These are phyloP conservation scores for Bostrychus sinensis DNA, from an alignment of 2,113 vertebrate species.

Conservation along the genomic window DNA sequence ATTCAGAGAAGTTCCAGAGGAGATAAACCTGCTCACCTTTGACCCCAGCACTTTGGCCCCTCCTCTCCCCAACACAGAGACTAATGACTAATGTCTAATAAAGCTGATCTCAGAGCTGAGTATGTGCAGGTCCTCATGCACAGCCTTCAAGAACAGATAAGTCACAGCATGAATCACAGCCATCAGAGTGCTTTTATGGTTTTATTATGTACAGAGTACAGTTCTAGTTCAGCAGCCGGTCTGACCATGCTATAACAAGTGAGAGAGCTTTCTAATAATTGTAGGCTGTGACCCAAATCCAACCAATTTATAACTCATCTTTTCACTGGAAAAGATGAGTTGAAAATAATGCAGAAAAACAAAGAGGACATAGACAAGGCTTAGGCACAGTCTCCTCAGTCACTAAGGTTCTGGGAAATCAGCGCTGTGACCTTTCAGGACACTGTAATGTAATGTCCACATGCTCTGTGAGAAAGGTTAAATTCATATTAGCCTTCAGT, in stretches of 20 bases:
- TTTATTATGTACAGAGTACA: conserved; percentile 39
- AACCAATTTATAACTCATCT: conserved; percentile 12
- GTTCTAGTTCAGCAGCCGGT: conserved; percentile 1
- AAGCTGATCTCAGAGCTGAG: neutral
- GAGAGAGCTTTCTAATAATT: conserved; percentile 12
- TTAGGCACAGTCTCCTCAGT: conserved; percentile 29
- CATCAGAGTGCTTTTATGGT: conserved; percentile 19
- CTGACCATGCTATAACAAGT: neutral
- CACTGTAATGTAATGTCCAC: conserved; percentile 13
- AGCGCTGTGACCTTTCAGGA: conserved; percentile 38
- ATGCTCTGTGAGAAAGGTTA: conserved; percentile 37
- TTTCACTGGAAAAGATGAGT: conserved; percentile 17
- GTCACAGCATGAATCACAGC: conserved; percentile 14
- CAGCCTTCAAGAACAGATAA: conserved; percentile 21
- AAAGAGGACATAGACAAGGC: neutral
- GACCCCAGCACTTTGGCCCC: conserved; percentile 25
- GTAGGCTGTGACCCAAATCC: neutral
- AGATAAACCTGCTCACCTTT: conserved; percentile 53
- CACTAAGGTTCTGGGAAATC: conserved; percentile 21
- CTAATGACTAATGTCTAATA: too few species aligned
- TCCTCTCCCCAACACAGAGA: conserved; percentile 20
- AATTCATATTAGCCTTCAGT: neutral
- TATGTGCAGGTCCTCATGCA: neutral
- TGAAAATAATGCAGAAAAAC: conserved; percentile 2
- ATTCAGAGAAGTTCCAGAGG: conserved; percentile 36